phyloP scores from a whole-genome alignment of 2,888 invertebrate species.

The Thumatha senex region DNA sequence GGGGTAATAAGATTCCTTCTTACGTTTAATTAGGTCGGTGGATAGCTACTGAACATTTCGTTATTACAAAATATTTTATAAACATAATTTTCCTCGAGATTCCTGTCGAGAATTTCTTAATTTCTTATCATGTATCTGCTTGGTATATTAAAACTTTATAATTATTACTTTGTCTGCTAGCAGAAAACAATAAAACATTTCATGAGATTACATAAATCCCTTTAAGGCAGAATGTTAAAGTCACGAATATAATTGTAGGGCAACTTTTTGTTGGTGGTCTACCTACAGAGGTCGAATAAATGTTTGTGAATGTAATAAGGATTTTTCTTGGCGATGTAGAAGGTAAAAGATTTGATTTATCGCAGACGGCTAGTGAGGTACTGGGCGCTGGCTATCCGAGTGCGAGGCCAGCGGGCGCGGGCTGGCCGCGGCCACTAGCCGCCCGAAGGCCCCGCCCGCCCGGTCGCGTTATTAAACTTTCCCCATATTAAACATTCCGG shows the following conservation, averaged over 20 bases:
- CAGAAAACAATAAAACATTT: not conserved
- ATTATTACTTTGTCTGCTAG: not conserved
- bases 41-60: not conserved
- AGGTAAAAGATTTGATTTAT: slow-evolving; percentile 83
- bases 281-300: too few species aligned
- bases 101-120: too few species aligned
- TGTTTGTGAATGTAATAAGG: slow-evolving; percentile 77
- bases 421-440: slow-evolving; percentile 39
- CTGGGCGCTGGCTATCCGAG: slow-evolving; percentile 62
- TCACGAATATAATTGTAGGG: slow-evolving; percentile 35
- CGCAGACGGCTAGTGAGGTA: slow-evolving; percentile 68
- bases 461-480: slow-evolving; percentile 84
- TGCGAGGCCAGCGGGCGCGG: too few species aligned
- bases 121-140: not conserved
- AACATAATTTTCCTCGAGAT: not conserved
- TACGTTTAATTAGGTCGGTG: not conserved
- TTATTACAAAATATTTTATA: not conserved
- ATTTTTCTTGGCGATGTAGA: slow-evolving; percentile 73
- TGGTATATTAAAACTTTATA: not conserved
- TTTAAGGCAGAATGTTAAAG: slow-evolving; percentile 12
- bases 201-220: slow-evolving; percentile 6
- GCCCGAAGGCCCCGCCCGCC: slow-evolving; percentile 40
- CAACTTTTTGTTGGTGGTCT: slow-evolving; percentile 41
- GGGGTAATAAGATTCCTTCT: not conserved
- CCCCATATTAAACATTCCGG: slow-evolving; percentile 85